phyloP scores from a whole-genome alignment of 30 jellyfish, hydroid and myxozoan genomes.

The Rhopilema esculentum region DNA sequence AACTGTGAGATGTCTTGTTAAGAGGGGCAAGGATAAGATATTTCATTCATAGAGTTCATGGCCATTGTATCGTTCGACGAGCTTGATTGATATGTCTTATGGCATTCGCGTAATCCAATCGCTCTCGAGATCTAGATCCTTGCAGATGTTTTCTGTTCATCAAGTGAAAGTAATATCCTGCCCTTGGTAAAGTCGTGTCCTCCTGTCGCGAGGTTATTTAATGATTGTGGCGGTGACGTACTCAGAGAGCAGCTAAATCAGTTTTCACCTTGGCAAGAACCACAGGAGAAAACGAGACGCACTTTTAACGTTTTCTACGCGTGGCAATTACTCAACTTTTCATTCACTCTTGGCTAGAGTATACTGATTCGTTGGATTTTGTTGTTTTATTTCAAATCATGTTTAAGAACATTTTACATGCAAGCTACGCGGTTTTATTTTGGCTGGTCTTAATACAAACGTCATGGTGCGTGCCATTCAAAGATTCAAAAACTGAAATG shows the following conservation, averaged over 20 bases:
- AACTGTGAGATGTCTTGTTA: constrained; percentile 6
- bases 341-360: constrained; percentile 11
- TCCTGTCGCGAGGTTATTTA: constrained; percentile 73
- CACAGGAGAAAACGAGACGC: constrained; percentile 69
- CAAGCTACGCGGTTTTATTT: neutral
- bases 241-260: constrained; percentile 53
- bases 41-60: constrained; percentile 14
- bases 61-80: constrained; percentile 36
- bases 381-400: neutral
- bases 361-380: neutral
- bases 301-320: constrained; percentile 17
- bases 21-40: constrained; percentile 12
- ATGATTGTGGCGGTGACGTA: constrained; percentile 78
- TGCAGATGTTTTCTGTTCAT: constrained; percentile 70
- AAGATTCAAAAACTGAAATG: constrained; percentile 7
- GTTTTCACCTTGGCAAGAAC: constrained; percentile 69
- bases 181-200: constrained; percentile 59
- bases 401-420: constrained; percentile 4
- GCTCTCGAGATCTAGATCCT: constrained; percentile 32
- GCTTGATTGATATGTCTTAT: constrained; percentile 45
- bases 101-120: constrained; percentile 46
- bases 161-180: constrained; percentile 60
- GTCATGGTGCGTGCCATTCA: constrained; percentile 15
- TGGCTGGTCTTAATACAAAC: constrained; percentile 12
- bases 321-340: neutral